Evolutionary conservation across 2,888 invertebrate genomes (phyloP).

Genomic region (Plagodis dolabraria): DNA sequence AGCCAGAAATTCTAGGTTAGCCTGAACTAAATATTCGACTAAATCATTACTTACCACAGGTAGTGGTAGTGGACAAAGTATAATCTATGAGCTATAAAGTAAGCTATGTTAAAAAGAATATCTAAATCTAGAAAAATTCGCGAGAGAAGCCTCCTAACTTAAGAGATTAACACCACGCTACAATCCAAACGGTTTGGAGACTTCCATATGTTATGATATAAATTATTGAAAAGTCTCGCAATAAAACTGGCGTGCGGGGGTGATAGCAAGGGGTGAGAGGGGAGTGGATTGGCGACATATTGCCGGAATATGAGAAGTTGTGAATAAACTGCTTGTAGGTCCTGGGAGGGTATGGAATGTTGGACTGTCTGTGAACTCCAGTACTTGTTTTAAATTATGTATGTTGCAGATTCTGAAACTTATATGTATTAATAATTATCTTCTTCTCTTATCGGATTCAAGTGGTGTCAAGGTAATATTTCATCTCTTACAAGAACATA

Average conservation of each 20-base stretch:
- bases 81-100: too few species aligned
- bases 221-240: slow-evolving; percentile 77
- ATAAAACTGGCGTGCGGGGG: slow-evolving; percentile 58
- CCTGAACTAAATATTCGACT: too few species aligned
- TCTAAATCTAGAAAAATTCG: too few species aligned
- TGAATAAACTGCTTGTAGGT: slow-evolving; percentile 67
- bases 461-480: too few species aligned
- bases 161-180: background rate
- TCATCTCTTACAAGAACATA: too few species aligned
- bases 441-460: too few species aligned
- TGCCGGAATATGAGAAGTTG: slow-evolving; percentile 70
- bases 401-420: too few species aligned
- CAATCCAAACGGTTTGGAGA: slow-evolving; percentile 18
- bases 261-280: slow-evolving; percentile 30
- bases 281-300: slow-evolving; percentile 59
- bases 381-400: background rate
- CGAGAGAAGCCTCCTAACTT: background rate
- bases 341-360: slow-evolving; percentile 12
- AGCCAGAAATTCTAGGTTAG: too few species aligned
- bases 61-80: too few species aligned
- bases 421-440: too few species aligned
- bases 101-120: too few species aligned
- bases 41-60: too few species aligned
- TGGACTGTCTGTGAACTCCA: slow-evolving; percentile 14
- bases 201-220: slow-evolving; percentile 65